Evolutionary conservation across 2,888 invertebrate genomes (phyloP).

Genomic region (Dorcus hopei): DNA sequence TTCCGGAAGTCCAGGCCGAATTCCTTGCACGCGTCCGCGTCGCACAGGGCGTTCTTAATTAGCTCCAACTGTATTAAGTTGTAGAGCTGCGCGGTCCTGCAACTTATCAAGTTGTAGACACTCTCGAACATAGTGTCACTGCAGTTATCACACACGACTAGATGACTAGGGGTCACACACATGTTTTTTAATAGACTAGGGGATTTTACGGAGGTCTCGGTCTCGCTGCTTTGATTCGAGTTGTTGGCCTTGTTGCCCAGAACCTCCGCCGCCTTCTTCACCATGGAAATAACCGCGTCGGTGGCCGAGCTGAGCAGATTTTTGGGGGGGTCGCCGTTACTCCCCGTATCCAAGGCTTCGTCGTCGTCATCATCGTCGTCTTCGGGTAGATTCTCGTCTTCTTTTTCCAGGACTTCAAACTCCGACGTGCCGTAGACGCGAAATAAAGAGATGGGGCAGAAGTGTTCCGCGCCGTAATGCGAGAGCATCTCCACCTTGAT

Average conservation of each 20-base stretch:
- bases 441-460: conserved; percentile 95
- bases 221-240: conserved; percentile 58
- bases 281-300: conserved; percentile 88
- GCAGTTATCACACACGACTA: conserved; percentile 73
- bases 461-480: conserved; percentile 96
- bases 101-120: conserved; percentile 72
- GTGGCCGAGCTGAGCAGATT: conserved; percentile 83
- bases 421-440: conserved; percentile 92
- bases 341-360: conserved; percentile 59
- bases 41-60: conserved; percentile 60
- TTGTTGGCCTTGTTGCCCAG: conserved; percentile 69
- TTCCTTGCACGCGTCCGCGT: conserved; percentile 59
- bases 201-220: conserved; percentile 46
- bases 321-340: conserved; percentile 56
- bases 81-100: conserved; percentile 61
- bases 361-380: conserved; percentile 58
- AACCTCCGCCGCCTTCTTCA: conserved; percentile 87
- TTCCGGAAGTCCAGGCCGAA: conserved; percentile 58
- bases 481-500: conserved; percentile 88
- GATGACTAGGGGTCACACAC: conserved; percentile 72
- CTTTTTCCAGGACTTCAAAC: conserved; percentile 83
- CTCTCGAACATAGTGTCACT: conserved; percentile 66
- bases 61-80: conserved; percentile 60
- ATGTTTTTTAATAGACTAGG: conserved; percentile 33
- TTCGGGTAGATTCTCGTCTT: conserved; percentile 55